Conservation (phyloP, 37 sponge, comb jelly and placozoan species). For the Spongilla lacustris region DNA sequence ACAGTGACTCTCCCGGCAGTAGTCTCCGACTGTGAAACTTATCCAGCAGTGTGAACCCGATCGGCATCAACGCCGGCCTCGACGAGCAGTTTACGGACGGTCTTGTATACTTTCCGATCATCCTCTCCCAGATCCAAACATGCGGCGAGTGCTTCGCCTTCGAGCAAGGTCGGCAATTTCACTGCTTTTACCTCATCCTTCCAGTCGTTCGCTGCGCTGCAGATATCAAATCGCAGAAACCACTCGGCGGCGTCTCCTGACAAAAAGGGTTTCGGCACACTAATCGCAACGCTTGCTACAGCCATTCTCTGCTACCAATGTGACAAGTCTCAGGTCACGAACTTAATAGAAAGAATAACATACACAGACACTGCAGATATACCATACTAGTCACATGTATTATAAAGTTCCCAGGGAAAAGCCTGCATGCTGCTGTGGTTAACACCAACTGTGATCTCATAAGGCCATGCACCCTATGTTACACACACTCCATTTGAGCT, state of each 20-base stretch:
- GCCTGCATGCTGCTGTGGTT: no score
- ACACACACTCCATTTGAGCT: no score
- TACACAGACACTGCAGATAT: no score
- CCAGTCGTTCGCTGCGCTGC: conserved; percentile 38
- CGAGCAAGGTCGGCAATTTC: conserved; percentile 39
- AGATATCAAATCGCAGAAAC: conserved; percentile 33
- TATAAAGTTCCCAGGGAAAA: no score
- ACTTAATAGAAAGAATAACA: no score
- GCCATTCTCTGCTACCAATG: no score
- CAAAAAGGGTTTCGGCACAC: conserved; percentile 15
- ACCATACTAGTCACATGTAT: no score
- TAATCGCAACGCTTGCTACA: neutral
- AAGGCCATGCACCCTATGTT: no score
- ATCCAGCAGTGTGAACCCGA: conserved; percentile 37
- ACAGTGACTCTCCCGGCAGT: conserved; percentile 34
- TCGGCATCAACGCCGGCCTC: conserved; percentile 7
- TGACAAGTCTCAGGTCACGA: no score
- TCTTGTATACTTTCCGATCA: neutral
- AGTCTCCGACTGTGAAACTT: conserved; percentile 40
- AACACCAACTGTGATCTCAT: no score
- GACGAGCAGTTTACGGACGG: neutral
- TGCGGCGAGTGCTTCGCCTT: conserved; percentile 49
- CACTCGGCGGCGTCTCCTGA: conserved; percentile 4
- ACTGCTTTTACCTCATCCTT: conserved; percentile 17
- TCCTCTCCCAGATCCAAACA: conserved; percentile 39